These are phyloP conservation scores for Dicyrtoma fusca DNA, from an alignment of 2,888 invertebrate genomes.

Conservation along the genomic window DNA sequence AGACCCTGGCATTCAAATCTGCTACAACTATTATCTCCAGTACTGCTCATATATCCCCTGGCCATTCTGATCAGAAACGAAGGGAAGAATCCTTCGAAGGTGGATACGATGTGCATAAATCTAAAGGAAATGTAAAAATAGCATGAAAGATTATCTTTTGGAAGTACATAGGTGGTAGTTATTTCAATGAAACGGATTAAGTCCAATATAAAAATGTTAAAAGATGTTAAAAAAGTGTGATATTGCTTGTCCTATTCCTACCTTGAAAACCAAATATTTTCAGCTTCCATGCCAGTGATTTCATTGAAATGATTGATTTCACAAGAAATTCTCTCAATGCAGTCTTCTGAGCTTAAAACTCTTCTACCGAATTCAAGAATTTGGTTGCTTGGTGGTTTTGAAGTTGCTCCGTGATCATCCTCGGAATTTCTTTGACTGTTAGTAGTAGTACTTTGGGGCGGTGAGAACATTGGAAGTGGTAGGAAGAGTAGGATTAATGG, in stretches of 20 bases:
- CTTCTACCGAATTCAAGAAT: slow-evolving; percentile 29
- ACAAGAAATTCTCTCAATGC: slow-evolving; percentile 51
- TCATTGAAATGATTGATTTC: slow-evolving; percentile 49
- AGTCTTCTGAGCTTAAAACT: slow-evolving; percentile 51
- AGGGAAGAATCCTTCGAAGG: slow-evolving; percentile 28
- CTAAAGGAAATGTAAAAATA: neutral
- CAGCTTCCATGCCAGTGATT: slow-evolving; percentile 33
- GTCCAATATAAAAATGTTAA: no score
- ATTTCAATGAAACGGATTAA: neutral
- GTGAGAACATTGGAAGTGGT: slow-evolving; percentile 51
- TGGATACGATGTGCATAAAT: slow-evolving; percentile 21
- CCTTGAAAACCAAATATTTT: slow-evolving; percentile 29
- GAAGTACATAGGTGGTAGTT: neutral
- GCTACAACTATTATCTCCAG: slow-evolving; percentile 4
- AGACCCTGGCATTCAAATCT: slow-evolving; percentile 15
- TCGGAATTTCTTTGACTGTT: slow-evolving; percentile 11
- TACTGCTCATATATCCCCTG: slow-evolving; percentile 1
- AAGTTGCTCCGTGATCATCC: slow-evolving; percentile 8
- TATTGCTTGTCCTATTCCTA: neutral
- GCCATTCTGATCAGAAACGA: slow-evolving; percentile 21
- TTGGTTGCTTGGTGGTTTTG: slow-evolving; percentile 36
- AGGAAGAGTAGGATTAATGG: slow-evolving; percentile 49
- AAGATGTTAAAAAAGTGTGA: neutral
- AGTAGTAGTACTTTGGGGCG: slow-evolving; percentile 26
- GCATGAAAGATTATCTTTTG: neutral